Base-by-base conservation (phyloP, 2,888 invertebrate genomes). In the Fragum whitleyi region DNA sequence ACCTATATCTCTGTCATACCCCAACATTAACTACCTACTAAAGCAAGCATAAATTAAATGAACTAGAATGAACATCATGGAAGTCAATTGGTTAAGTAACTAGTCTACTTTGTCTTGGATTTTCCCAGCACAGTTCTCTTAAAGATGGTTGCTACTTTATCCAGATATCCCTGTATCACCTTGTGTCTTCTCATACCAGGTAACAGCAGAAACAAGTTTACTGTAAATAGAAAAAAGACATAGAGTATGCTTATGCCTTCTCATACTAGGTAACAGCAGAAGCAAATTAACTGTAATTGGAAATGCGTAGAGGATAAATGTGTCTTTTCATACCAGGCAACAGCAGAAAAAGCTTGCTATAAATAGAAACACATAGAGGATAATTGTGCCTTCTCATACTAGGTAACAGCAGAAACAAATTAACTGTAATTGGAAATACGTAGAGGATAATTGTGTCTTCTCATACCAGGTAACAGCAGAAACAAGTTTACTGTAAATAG, bases 101-200 rank as follows among this genome's bases (percentile, higher is more conserved):
- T 19, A 23, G n/a, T 65, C 36, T 67, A 82, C 26, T 85, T 85
- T 7, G 62, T 55, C 65, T 85, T 85, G 11, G 74, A 42, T 42
- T 85, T 85, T 39, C 84, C 84, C 6, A 85, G 71, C 7, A 85
- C 81, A 28, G 72, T 79, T 28, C 59, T 81, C 79, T 81, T 85
- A 72, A 85, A 81, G n/a, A 85, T 79, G 47, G 80, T 67, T 14
- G 65, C 83, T 53, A 80, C 55, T 21, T 84, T 79, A 75, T 81
- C 80, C 7, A 83, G 79, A 79, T 91, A 89, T 62, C 89, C 90
- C 86, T 92, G 92, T 29, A 93, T 81, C 69, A 93, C 88, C 6
- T 91, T 91, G 77, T 93, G 93, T 53, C 91, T 87, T 53, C 92
- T 88, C 74, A 94, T 86, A 5, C 94, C 94, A 55, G 94, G 94